A percentile compares a stretch with the other conserved stretches of the same genome.
phyloP scores from a whole-genome alignment of 92 coral and sea anemone species.

The Porites cylindrica region DNA sequence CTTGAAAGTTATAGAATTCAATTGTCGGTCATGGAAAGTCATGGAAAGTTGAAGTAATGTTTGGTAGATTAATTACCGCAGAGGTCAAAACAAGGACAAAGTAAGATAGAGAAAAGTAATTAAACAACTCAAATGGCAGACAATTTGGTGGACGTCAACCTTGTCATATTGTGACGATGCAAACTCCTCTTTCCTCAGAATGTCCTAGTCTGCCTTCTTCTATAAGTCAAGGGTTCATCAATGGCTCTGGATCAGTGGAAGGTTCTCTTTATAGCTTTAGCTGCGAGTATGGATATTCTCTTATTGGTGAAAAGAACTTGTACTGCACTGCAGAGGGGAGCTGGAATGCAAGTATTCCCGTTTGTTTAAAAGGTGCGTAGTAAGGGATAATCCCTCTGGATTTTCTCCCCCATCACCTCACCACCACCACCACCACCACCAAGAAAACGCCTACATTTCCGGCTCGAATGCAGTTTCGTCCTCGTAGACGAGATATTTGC shows the following conservation, averaged over 20 bases:
- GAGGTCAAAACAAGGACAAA: too few relatives aligned
- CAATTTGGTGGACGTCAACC: too few relatives aligned
- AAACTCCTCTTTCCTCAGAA: neutral
- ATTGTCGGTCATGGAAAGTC: too few relatives aligned
- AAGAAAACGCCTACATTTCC: too few relatives aligned
- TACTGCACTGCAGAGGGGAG: conserved; percentile 34
- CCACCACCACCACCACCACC: neutral
- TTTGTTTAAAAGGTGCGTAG: conserved; percentile 29
- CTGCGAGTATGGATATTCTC: conserved; percentile 31
- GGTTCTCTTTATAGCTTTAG: conserved; percentile 32
- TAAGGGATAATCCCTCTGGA: neutral
- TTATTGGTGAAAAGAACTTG: conserved; percentile 19
- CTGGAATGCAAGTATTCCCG: conserved; percentile 36
- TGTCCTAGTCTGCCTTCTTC: conserved; percentile 20
- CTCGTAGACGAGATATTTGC: too few relatives aligned
- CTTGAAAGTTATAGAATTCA: too few relatives aligned
- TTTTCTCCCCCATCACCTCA: neutral
- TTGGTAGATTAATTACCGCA: too few relatives aligned
- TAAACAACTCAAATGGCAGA: too few relatives aligned
- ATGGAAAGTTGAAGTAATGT: too few relatives aligned
- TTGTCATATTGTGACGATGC: neutral
- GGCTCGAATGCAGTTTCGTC: too few relatives aligned
- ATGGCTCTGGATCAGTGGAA: conserved; percentile 27
- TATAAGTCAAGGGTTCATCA: conserved; percentile 17
- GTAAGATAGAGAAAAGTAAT: too few relatives aligned